phyloP scores from a whole-genome alignment of 2,888 invertebrate species.

The Tachina grossa region DNA sequence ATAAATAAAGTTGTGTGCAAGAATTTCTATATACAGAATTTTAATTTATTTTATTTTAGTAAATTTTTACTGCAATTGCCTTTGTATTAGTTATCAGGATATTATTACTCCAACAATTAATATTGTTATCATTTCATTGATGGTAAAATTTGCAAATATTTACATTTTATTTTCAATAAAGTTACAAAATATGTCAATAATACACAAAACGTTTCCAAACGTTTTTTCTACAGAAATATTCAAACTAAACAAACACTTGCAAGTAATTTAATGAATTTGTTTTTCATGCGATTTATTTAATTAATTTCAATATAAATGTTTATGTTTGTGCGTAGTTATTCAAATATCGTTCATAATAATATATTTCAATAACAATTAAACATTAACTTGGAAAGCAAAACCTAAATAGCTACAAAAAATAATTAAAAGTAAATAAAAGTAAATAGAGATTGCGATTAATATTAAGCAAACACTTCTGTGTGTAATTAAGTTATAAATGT shows the following conservation, averaged over 20 bases:
- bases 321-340: neutral
- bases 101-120: conserved; percentile 29
- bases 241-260: conserved; percentile 46
- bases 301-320: neutral
- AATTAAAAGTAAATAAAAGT: neutral
- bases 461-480: conserved; percentile 20
- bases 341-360: conserved; percentile 22
- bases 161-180: conserved; percentile 59
- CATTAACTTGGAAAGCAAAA: neutral
- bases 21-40: no score
- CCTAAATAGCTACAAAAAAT: neutral
- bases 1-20: neutral
- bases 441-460: conserved; percentile 34
- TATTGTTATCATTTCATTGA: conserved; percentile 49
- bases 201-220: conserved; percentile 12
- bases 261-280: conserved; percentile 59
- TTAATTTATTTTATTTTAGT: neutral
- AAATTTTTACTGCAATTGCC: neutral
- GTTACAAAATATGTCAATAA: conserved; percentile 48
- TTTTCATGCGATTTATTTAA: conserved; percentile 42
- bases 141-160: conserved; percentile 64
- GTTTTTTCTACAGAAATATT: neutral
- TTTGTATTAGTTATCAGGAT: neutral
- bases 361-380: conserved; percentile 28
- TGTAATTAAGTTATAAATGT: conserved; percentile 35